Conservation (phyloP, 2,113 vertebrate genomes). For the Sclerurus mexicanus region DNA sequence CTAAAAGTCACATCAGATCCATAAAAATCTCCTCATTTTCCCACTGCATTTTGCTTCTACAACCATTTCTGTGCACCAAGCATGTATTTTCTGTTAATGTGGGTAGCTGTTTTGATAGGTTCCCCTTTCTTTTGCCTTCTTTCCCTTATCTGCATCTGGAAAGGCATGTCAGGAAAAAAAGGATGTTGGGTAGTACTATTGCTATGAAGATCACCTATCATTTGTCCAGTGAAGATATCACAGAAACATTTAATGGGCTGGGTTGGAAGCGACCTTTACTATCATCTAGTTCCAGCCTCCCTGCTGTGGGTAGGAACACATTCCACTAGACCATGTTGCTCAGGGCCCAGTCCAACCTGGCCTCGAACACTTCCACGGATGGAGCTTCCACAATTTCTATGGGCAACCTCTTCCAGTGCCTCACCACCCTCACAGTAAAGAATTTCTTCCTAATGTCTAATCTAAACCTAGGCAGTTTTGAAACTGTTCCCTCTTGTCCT, state of each 20-base stretch:
- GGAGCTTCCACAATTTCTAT: neutral
- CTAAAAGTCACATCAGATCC: neutral
- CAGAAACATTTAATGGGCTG: neutral
- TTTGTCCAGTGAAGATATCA: neutral
- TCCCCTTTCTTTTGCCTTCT: neutral
- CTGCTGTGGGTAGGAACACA: neutral
- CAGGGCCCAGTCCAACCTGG: neutral
- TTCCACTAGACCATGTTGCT: neutral
- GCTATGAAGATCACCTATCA: neutral
- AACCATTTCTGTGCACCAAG: neutral
- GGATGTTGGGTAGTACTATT: neutral
- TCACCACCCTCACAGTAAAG: neutral
- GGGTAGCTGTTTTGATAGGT: neutral
- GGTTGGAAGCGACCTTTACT: neutral
- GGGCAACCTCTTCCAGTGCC: neutral
- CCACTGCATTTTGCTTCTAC: neutral
- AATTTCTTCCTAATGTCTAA: neutral
- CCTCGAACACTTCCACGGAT: neutral
- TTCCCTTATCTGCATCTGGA: neutral
- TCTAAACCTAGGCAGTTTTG: neutral
- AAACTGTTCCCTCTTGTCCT: neutral
- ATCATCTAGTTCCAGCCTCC: neutral
- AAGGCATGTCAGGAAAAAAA: neutral
- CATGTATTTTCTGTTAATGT: neutral
- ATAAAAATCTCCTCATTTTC: neutral